Evolutionary conservation across 2,888 invertebrate species (phyloP).

Genomic region (Therioaphis trifolii): DNA sequence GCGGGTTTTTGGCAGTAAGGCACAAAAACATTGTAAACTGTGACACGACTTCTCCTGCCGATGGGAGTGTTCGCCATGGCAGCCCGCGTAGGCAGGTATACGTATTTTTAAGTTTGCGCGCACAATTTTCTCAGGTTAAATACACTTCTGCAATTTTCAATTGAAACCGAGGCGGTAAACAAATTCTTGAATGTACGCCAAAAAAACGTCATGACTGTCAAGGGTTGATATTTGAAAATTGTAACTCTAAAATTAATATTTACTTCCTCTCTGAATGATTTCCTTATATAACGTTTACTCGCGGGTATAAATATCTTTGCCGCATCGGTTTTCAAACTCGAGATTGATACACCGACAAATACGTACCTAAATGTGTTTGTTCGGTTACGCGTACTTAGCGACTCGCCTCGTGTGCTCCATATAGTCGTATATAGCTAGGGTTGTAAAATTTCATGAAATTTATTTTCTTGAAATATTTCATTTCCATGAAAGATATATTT

Average conservation of each 20-base stretch:
- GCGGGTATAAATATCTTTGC: not conserved
- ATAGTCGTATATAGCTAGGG: no score
- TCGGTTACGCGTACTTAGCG: no score
- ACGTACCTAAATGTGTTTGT: no score
- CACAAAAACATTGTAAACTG: not conserved
- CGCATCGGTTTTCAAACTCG: not conserved
- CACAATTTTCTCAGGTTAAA: not conserved
- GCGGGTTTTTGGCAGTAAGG: not conserved
- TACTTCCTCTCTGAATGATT: constrained; percentile 6
- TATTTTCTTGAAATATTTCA: no score
- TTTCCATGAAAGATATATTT: no score
- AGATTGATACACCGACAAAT: no score
- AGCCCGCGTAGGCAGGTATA: no score
- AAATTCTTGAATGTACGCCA: constrained; percentile 33
- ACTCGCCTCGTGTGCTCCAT: no score
- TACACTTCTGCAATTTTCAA: constrained; percentile 15
- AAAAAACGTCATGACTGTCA: constrained; percentile 33
- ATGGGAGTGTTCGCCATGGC: not conserved
- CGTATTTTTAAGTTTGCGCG: not conserved
- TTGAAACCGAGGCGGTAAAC: constrained; percentile 6
- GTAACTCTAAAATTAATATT: constrained; percentile 32
- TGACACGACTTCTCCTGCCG: not conserved
- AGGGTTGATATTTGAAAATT: constrained; percentile 42
- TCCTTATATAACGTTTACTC: not conserved
- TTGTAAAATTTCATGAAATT: no score